These are phyloP conservation scores for Otus sunia DNA, from an alignment of 2,113 vertebrate genomes.

Conservation along the genomic window DNA sequence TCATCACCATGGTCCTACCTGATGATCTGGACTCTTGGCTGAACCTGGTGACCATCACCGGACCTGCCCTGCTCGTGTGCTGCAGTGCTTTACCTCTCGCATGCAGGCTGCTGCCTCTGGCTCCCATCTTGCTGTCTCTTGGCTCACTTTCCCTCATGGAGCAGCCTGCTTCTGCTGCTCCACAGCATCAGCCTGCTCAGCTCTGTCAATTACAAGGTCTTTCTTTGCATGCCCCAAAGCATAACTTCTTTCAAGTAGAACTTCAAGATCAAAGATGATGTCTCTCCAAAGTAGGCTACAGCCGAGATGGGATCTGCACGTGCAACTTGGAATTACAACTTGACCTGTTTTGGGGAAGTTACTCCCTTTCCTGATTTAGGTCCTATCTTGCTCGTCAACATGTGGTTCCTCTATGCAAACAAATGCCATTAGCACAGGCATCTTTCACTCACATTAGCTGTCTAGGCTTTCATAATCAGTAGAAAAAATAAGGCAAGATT, in stretches of 20 bases:
- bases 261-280: neutral
- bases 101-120: neutral
- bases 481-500: neutral
- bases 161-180: neutral
- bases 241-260: neutral
- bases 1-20: neutral
- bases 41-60: neutral
- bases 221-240: neutral
- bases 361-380: neutral
- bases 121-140: neutral
- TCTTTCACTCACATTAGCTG: neutral
- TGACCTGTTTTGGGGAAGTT: neutral
- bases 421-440: neutral
- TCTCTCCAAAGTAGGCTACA: neutral
- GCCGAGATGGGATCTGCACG: neutral
- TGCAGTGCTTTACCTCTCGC: neutral
- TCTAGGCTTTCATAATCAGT: neutral
- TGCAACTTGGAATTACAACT: neutral
- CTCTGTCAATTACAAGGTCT: neutral
- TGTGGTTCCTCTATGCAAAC: neutral
- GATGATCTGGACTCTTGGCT: neutral
- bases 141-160: neutral
- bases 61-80: neutral
- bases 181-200: neutral
- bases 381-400: neutral